Percentiles rank a stretch among this genome's conserved stretches.
Evolutionary conservation across 2,888 invertebrate species (phyloP).

Genomic region (Tiphia femorata): DNA sequence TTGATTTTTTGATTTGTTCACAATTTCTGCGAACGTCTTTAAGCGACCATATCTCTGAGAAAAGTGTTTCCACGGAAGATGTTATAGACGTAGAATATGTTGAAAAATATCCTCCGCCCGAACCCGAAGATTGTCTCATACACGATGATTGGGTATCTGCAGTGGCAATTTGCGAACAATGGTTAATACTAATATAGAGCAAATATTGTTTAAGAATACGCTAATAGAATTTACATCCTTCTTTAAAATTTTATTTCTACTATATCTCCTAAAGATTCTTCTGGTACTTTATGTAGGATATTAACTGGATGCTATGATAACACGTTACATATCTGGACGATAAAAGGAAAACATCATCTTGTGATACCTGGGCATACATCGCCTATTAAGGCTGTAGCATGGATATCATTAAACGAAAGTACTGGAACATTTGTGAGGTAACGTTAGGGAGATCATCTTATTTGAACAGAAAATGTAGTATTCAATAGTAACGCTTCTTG

Average conservation of each 20-base stretch:
- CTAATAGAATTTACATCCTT: too few relatives aligned
- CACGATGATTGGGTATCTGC: slow-evolving; percentile 99
- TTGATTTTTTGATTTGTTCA: slow-evolving; percentile 90
- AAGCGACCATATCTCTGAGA: slow-evolving; percentile 81
- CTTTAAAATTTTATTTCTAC: not conserved
- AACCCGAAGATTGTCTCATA: slow-evolving; percentile 90
- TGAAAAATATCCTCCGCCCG: slow-evolving; percentile 89
- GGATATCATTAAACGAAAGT: slow-evolving; percentile 81
- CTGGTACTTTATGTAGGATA: slow-evolving; percentile 80
- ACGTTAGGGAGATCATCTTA: not conserved
- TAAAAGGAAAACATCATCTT: slow-evolving; percentile 85
- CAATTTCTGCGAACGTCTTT: slow-evolving; percentile 83
- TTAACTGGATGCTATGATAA: slow-evolving; percentile 95
- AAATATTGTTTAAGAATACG: too few relatives aligned
- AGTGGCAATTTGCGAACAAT: slow-evolving; percentile 79
- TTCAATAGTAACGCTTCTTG: not conserved
- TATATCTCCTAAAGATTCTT: too few relatives aligned
- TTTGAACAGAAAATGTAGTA: not conserved
- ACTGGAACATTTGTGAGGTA: slow-evolving; percentile 80
- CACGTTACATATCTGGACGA: slow-evolving; percentile 90
- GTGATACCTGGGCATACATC: slow-evolving; percentile 89
- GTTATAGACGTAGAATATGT: slow-evolving; percentile 93
- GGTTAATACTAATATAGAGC: slow-evolving; percentile 69
- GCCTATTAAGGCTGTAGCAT: slow-evolving; percentile 89
- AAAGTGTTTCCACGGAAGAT: slow-evolving; percentile 83